phyloP scores from a whole-genome alignment of 1,140 invertebrate genomes.

The Drosophila takahashii region DNA sequence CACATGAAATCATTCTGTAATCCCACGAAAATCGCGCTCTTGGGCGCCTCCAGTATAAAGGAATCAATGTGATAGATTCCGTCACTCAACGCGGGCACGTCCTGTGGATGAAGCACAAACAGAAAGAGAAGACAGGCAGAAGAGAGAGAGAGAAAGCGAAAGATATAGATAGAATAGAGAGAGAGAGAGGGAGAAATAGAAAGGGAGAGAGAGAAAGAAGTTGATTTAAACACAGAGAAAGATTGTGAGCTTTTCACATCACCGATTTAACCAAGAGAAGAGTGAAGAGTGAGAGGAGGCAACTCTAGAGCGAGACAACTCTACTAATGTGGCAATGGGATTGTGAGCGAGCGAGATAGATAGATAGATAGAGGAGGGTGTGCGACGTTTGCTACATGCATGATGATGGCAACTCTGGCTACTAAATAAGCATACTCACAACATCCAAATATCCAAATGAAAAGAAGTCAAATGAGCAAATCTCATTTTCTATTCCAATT shows the following conservation, averaged over 20 bases:
- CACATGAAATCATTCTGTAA: constrained; percentile 75
- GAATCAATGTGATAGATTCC: constrained; percentile 84
- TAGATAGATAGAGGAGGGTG: constrained; percentile 24
- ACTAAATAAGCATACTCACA: constrained; percentile 22
- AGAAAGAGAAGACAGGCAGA: constrained; percentile 58
- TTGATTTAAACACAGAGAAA: constrained; percentile 35
- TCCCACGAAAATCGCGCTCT: constrained; percentile 84
- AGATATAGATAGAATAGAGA: constrained; percentile 31
- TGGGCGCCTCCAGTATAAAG: constrained; percentile 79
- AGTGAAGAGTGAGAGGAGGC: constrained; percentile 17
- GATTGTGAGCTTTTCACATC: constrained; percentile 27
- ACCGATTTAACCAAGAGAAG: constrained; percentile 34
- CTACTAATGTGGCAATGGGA: constrained; percentile 18
- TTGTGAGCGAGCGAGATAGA: constrained; percentile 13
- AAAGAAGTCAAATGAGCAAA: constrained; percentile 1
- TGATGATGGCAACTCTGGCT: constrained; percentile 42
- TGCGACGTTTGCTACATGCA: constrained; percentile 46
- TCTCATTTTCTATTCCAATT: neutral
- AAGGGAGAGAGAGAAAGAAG: constrained; percentile 16
- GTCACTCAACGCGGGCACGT: constrained; percentile 70
- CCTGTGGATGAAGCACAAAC: constrained; percentile 78
- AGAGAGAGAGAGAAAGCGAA: constrained; percentile 43
- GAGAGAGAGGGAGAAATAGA: constrained; percentile 25
- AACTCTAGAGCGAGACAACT: constrained; percentile 45
- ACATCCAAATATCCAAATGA: constrained; percentile 24